Evolutionary conservation across 2,113 vertebrate genomes (phyloP), one percentile per base, ranked within the genome.

Genomic region (Sinocyclocheilus grahami): DNA sequence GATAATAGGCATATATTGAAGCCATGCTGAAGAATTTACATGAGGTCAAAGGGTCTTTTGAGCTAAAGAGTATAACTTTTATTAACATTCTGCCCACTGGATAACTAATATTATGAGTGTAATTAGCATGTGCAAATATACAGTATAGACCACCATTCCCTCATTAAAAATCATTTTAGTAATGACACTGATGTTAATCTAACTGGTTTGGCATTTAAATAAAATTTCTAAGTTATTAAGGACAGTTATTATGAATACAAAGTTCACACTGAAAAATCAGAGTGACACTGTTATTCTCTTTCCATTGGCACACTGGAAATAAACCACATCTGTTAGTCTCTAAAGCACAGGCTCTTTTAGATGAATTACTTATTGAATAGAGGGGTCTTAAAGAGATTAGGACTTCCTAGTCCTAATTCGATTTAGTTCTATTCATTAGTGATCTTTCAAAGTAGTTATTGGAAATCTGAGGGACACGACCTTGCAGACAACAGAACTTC

Each of bases 1-100:
- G 85, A 78, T 81, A 88, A 88, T 80, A 9, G 55, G 55, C 72
- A 62, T 79, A 39, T 60, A 78, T 85, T 83, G 39, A 83, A 72
- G 51, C 67, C 24, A 22, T 18, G 63, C 58, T 33, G 65, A 71
- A 84, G 63, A 86, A 86, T 88, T 86, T 67, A 24, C 37, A 46
- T 33, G 69, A 75, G 83, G 37, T 81, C 51, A 65, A 46, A 85
- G 75, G 65, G 65, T 86, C 22, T 55, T 37, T 72, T 82, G 55
- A 74, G 53, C 80, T 86, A 78, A 83, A 58, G 75, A 48, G 58
- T 65, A 80, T 75, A 37, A 75, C 75, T 60, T 65, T 53, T 83
- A 55, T 79, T 85, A 79, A 78, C 55, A 74, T 58, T 86, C 24
- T 86, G 74, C 51, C 3, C 55, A 55, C 37, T 27, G 20, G 5